A percentile compares a stretch with the other conserved stretches of the same genome.
Conservation (phyloP, 2,797 vertebrate genomes). For the Notoglanidium macrostoma region DNA sequence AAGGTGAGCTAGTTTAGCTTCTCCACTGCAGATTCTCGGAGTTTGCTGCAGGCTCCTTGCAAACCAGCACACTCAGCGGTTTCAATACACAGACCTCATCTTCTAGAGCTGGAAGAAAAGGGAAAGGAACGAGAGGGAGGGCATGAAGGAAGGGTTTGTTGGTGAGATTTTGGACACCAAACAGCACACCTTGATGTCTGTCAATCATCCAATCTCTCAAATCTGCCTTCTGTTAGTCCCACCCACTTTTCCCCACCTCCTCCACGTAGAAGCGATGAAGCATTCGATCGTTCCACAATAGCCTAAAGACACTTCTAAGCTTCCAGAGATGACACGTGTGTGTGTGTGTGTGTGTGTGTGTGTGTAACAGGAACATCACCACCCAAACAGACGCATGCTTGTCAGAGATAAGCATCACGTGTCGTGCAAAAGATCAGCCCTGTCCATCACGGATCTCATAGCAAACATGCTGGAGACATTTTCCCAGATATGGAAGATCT, state of each 20-base stretch:
- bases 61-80: conserved; percentile 40
- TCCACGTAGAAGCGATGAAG: neutral
- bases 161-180: neutral
- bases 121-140: neutral
- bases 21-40: conserved; percentile 25
- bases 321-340: neutral
- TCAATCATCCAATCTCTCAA: neutral
- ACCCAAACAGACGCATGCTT: neutral
- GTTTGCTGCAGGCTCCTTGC: conserved; percentile 45
- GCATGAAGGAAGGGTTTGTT: neutral
- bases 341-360: too few relatives aligned
- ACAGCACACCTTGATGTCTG: conserved; percentile 30
- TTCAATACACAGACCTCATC: conserved; percentile 37
- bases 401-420: conserved; percentile 40
- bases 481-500: conserved; percentile 16
- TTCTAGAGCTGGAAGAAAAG: conserved; percentile 25
- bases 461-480: neutral
- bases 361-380: conserved; percentile 13
- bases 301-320: neutral
- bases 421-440: conserved; percentile 20
- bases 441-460: conserved; percentile 21
- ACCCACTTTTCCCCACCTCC: neutral
- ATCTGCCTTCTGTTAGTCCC: neutral
- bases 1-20: conserved; percentile 13
- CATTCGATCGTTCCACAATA: neutral